A percentile compares a stretch with the other conserved stretches of the same genome.
These are phyloP conservation scores for Raphicerus campestris DNA, from an alignment of 2,113 vertebrate genomes.

Conservation along the genomic window DNA sequence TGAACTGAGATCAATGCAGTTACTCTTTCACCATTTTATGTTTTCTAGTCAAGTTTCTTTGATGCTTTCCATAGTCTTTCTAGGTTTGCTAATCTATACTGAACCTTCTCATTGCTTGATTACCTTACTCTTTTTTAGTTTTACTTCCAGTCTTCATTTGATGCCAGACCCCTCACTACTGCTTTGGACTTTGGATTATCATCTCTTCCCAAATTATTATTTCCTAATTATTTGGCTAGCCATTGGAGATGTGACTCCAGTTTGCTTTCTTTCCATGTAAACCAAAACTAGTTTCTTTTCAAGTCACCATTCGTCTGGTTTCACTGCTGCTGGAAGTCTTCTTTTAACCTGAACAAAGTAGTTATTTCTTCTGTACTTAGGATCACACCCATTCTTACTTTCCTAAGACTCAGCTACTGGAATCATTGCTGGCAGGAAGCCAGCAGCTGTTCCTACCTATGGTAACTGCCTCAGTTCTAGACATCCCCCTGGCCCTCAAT, in stretches of 20 bases:
- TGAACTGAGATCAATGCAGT: neutral
- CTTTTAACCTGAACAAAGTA: neutral
- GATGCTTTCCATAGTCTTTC: neutral
- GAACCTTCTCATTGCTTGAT: neutral
- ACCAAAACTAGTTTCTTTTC: neutral
- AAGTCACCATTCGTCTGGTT: accelerated
- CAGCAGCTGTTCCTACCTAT: neutral
- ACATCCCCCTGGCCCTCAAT: neutral
- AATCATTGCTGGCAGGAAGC: neutral
- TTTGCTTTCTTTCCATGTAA: neutral
- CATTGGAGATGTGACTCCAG: neutral
- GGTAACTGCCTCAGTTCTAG: neutral
- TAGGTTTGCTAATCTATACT: neutral
- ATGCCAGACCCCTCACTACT: neutral
- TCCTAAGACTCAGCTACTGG: neutral
- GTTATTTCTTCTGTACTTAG: neutral
- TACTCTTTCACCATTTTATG: neutral
- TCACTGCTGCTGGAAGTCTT: neutral
- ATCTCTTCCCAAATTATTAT: neutral
- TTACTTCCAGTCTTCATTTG: neutral
- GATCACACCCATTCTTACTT: neutral
- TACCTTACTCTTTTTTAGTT: neutral
- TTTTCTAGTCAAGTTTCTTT: neutral
- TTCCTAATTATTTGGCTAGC: neutral
- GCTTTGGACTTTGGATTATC: neutral